phyloP scores from a whole-genome alignment of 2,113 vertebrate genomes.

The Shinisaurus crocodilurus region DNA sequence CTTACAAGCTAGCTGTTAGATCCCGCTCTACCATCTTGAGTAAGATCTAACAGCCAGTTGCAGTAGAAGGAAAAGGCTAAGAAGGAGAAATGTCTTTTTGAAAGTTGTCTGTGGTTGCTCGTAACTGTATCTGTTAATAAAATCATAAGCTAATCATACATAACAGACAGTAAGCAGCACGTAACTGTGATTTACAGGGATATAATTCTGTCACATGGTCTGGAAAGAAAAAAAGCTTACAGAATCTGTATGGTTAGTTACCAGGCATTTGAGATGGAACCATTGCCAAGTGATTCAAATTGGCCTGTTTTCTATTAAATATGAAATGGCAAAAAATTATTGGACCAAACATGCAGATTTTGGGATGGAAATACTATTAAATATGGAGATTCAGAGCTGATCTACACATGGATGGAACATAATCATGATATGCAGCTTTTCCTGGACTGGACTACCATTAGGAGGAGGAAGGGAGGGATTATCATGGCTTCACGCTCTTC shows the following conservation, averaged over 20 bases:
- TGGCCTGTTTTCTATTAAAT: neutral
- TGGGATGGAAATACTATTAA: neutral
- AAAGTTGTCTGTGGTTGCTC: neutral
- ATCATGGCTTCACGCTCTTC: neutral
- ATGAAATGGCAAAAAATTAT: neutral
- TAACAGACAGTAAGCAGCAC: neutral
- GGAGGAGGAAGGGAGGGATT: neutral
- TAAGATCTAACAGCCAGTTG: neutral
- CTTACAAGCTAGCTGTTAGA: neutral
- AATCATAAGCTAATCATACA: neutral
- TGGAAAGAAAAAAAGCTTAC: neutral
- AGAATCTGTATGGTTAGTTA: neutral
- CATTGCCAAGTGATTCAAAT: neutral
- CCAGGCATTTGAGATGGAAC: neutral
- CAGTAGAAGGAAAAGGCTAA: neutral
- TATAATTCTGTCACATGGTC: conserved; percentile 13
- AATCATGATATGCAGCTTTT: neutral
- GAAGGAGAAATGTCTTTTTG: neutral
- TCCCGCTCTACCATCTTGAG: neutral
- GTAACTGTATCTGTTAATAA: neutral
- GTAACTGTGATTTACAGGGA: neutral
- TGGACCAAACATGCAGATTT: neutral
- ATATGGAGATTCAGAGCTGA: neutral
- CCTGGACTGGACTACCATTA: neutral
- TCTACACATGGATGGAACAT: neutral